These are phyloP conservation scores for Caenorhabditis imperialis DNA, from an alignment of 2,888 invertebrate species.

Conservation along the genomic window DNA sequence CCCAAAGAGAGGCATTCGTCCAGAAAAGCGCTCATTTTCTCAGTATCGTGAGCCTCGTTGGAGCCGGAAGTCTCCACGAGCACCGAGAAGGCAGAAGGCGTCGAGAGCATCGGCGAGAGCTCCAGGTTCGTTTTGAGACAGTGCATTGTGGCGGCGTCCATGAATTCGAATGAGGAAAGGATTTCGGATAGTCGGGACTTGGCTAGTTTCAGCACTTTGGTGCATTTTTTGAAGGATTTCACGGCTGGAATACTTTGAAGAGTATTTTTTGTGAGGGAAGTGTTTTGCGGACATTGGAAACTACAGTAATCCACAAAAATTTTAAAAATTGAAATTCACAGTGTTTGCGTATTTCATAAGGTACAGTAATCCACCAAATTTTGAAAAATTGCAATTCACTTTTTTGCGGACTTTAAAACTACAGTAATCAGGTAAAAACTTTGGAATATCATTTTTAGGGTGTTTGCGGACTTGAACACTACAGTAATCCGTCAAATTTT, in stretches of 20 bases:
- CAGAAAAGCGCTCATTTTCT: constrained; percentile 88
- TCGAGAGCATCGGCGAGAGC: constrained; percentile 60
- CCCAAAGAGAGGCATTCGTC: constrained; percentile 79
- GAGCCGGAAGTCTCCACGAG: constrained; percentile 83
- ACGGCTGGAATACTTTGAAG: constrained; percentile 51
- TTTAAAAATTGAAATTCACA: no score
- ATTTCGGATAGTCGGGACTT: constrained; percentile 87
- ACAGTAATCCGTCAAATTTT: no score
- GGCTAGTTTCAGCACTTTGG: constrained; percentile 86
- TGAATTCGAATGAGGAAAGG: constrained; percentile 94
- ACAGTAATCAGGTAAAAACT: no score
- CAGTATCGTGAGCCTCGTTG: constrained; percentile 87
- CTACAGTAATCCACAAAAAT: no score
- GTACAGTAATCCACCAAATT: no score
- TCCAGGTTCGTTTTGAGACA: constrained; percentile 64
- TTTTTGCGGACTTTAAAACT: no score
- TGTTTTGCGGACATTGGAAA: no score
- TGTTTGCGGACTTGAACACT: no score
- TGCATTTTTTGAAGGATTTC: constrained; percentile 84
- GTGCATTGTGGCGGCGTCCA: constrained; percentile 87
- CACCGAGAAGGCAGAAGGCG: constrained; percentile 66
- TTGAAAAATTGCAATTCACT: no score
- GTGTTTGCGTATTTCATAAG: no score
- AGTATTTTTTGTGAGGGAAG: no score
- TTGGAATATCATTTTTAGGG: no score